Evolutionary conservation across 1,140 invertebrate species (phyloP), one percentile per base, ranked within the genome.

Genomic region (Scylla paramamosain): DNA sequence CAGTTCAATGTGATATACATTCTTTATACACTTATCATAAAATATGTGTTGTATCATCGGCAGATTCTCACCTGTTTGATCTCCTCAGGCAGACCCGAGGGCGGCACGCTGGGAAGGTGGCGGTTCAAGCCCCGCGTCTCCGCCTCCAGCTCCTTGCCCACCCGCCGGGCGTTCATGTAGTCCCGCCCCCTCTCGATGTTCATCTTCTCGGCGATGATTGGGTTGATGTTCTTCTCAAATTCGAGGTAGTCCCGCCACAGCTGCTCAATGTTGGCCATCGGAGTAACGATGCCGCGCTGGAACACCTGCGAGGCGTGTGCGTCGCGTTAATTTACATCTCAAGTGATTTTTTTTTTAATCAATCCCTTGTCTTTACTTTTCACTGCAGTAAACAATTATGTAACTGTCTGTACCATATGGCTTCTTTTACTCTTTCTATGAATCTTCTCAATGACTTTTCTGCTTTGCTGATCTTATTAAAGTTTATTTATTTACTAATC

Each of bases 201-300:
- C 98, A 99, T 99, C 97, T 99, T 98, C 96, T 99, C 99, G 0
- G 98, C 99, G 96, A 99, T 99, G 95, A 99, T 99, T 52, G 98
- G 98, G 97, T 99, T 99, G 84, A 99, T 99, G 96, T 98, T 98
- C 97, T 99, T 98, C 96, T 99, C 98, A 96, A 99, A 99, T 0
- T 98, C 97, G 96, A 99, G 99, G 97, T 99, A 99, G 96, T 99
- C 99, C 97, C 99, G 99, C 99, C 99, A 99, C 32, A 99, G 97
- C 52, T 98, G 98, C 97, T 99, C 99, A 97, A 99, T 99, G 95
- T 99, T 99, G 46, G 99, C 98, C 98, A 99, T 99, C 0, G 99
- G 99, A 96, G 99, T 99, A 20, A 99, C 98, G 0, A 99, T 98
- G 0, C 98, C 99, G 96, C 99, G 97, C 97, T 99, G 99, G 97